Evolutionary conservation across 2,888 invertebrate species (phyloP), one percentile per base, ranked within the genome.

Genomic region (Agrotis segetum): DNA sequence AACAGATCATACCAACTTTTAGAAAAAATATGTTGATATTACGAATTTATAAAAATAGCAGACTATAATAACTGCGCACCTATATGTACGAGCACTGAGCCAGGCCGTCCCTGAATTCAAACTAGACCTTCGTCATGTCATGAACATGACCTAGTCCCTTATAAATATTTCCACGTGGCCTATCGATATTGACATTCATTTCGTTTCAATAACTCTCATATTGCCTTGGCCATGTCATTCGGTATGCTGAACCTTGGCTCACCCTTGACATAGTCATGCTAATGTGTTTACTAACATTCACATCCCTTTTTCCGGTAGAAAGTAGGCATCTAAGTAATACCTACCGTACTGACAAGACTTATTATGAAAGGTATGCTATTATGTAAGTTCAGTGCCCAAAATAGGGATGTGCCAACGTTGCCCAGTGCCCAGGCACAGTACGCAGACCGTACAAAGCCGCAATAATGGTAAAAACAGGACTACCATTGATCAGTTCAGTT

Each of bases 231-330:
- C 67, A 59, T 67, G 56, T 53, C 60, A 50, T 47, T 63, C 44
- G 17, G 16, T 65, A 21, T 44, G 16, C 21, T 56, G 5, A 6
- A 50, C 74, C 60, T 61, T 77, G 50, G 52, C 3, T 14, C 24
- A 2, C 11, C 77, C 77, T 69, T 79, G 79, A 77, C 77, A 81
- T 40, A 47, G 50, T 65, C 49, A 29, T 14, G n/a, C 49, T 67
- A 71, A 62, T 67, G 40, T 80, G 53, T 63, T 74, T 58, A 46
- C 55, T 40, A 21, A 44, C 29, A 61, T 29, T 24, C 3, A 49
- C 49, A 21, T 44, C 7, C 13, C n/a, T 14, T 34, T 34, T 52
- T 47, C n/a, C 24, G 1, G 44, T 21, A 53, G 2, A 53, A 46
- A 21, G 11, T 14, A 16, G 17, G 40, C 3, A 6, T 14, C n/a